Percentiles rank a stretch among this genome's conserved stretches.
Conservation (phyloP, 1,140 invertebrate genomes). For the Pogonognathellus flavescens region DNA sequence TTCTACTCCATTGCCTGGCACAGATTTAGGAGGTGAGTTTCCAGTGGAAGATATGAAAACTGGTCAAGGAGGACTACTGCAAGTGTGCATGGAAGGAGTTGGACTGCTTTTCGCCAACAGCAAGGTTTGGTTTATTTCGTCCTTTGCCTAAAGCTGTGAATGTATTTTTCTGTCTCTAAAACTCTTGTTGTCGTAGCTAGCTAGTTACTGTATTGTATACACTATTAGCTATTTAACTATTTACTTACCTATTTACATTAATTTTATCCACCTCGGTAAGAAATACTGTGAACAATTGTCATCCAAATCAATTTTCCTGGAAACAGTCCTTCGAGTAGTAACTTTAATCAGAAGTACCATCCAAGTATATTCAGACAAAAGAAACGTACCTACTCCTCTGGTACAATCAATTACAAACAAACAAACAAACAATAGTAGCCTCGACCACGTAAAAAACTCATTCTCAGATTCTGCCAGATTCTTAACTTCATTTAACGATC, state of each 20-base stretch:
- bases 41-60: conserved; percentile 97
- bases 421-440: too few species aligned
- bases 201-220: conserved; percentile 17
- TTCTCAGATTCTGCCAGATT: too few species aligned
- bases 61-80: conserved; percentile 95
- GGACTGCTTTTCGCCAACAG: conserved; percentile 97
- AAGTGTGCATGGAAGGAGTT: conserved; percentile 99
- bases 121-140: conserved; percentile 82
- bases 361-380: too few species aligned
- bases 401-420: too few species aligned
- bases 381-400: too few species aligned
- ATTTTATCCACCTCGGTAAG: not conserved
- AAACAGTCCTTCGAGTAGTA: too few species aligned
- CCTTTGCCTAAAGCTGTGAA: conserved; percentile 35
- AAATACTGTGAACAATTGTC: not conserved
- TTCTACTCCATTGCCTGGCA: conserved; percentile 79
- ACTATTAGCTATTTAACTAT: not conserved
- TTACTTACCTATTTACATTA: conserved; percentile 23
- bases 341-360: too few species aligned
- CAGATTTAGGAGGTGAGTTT: conserved; percentile 97
- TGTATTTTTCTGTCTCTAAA: not conserved
- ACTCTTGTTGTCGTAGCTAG: conserved; percentile 19
- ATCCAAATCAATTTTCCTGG: not conserved
- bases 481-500: too few species aligned
- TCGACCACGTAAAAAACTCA: too few species aligned